Base-by-base conservation (phyloP, 2,888 invertebrate genomes). In the Lochmaea crataegi region DNA sequence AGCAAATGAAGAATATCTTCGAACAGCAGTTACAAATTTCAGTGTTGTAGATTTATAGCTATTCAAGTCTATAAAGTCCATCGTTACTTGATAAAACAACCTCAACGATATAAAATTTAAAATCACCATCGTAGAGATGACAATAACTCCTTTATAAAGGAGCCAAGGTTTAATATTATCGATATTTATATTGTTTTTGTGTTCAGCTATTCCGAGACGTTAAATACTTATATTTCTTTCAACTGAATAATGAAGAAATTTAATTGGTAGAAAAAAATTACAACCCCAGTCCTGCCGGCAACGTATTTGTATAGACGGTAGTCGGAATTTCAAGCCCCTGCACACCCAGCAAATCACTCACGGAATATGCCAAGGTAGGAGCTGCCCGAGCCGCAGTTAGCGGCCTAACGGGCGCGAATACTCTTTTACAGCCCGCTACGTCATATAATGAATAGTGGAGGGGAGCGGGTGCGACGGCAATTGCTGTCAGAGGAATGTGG, bases 311-410 rank as follows among this genome's bases (percentile, higher is more conserved):
- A 85, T 94, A 94, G 66, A 94, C 90, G 14, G 94, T 90, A 65
- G 70, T 70, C 22, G 76, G 74, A 57, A 74, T 68, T 45, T 76
- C 76, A 11, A 93, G 88, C 63, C 92, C 90, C 80, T 91, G 92
- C 69, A 93, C 89, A 58, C 94, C 93, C 71, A 95, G 89, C 78
- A 93, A 86, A 84, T 93, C 93, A 84, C 90, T 91, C 88, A 93
- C 90, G 74, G 91, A 92, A 85, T 93, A 93, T 63, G 91, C 89
- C 73, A 92, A 87, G 32, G 90, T 89, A 85, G 87, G 92, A 82
- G 85, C 89, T 84, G 84, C 89, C 86, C 89, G 88, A 86, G 81
- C 88, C 83, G 81, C 87, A 48, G 89, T 88, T 76, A 89, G 84
- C 61, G 89, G 88, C 78, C 85, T 79, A 6, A 84, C 85, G 58